Conservation (phyloP, 2,888 invertebrate species). For the Drosophila ustulata region DNA sequence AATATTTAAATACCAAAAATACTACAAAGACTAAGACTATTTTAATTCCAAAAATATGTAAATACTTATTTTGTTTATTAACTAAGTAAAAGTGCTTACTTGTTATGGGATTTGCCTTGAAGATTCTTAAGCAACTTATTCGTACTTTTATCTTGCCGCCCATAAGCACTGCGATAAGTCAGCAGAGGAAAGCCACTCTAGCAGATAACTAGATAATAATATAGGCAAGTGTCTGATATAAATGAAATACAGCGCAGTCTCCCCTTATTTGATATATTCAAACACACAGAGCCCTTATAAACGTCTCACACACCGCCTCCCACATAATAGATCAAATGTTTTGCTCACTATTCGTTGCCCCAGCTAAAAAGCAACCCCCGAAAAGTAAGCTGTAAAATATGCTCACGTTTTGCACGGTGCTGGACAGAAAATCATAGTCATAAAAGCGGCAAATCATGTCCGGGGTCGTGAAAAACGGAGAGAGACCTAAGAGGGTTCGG, state of each 20-base stretch:
- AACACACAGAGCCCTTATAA: conserved; percentile 13
- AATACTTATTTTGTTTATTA: not conserved
- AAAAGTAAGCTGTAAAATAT: conserved; percentile 52
- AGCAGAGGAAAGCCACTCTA: conserved; percentile 16
- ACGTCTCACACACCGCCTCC: conserved; percentile 3
- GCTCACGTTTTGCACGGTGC: conserved; percentile 57
- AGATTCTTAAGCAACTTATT: not conserved
- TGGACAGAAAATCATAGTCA: conserved; percentile 46
- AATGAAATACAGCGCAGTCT: conserved; percentile 4
- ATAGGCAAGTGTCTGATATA: conserved; percentile 14
- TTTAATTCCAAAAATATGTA: not conserved
- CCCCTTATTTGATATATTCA: conserved; percentile 13
- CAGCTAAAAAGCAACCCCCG: conserved; percentile 25
- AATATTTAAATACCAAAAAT: not conserved
- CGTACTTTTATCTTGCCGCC: not conserved
- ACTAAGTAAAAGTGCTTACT: not conserved
- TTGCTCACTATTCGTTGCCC: conserved; percentile 32
- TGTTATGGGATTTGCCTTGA: not conserved
- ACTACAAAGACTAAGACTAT: no score
- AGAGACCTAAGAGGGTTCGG: no score
- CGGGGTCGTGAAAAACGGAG: conserved; percentile 18
- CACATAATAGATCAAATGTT: conserved; percentile 53
- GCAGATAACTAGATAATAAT: conserved; percentile 35
- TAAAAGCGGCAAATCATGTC: conserved; percentile 68
- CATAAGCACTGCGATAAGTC: conserved; percentile 8